Evolutionary conservation across 1,140 invertebrate genomes (phyloP), one percentile per base, ranked within the genome.

Genomic region (Sminthurides bifidus): DNA sequence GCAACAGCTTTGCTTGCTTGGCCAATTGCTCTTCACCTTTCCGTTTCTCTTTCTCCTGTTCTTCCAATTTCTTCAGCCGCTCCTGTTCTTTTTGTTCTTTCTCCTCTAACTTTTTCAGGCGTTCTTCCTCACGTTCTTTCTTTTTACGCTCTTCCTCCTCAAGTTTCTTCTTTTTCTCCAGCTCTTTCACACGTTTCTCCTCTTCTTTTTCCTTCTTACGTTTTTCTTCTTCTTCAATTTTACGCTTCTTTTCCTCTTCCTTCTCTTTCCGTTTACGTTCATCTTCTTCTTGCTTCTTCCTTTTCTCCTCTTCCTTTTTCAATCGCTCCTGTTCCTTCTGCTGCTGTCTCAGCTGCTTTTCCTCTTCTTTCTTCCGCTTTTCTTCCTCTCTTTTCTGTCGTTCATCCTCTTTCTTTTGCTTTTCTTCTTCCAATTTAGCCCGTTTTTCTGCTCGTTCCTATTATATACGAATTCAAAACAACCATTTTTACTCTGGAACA

Each of bases 401-500:
- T 31, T 52, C 23, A 27, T 45, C 43, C 30, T 62, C 52, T 24
- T 52, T 40, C 24, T 44, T 17, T 17, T 43, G n/a, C 24, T 24
- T n/a, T 49, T 62, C 56, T 31, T 60, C 41, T 43, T 55, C 61
- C 1, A 56, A n/a, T 57, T 63, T 63, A 31, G 23, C 15, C 2
- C 59, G 51, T 50, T 61, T 61, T 44, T 61, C 59, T 31, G 30
- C 51, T 1, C 56, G 44, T 40, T 61, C 55, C 59, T 61, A 37
- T 10, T 3, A 3, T n/a, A 51, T 37, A 10, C 4, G 3, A 19
- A 3, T 19, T 30, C 8, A n/a, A 30, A 52, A 52, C 12, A 43
- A 17, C 19, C 30, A 35, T 35, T n/a, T 8, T 35, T n/a, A 10
- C 8, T n/a, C 21, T 8, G 21, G 15, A 45, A 23, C 3, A 45